A percentile compares a stretch with the other conserved stretches of the same genome.
phyloP scores from a whole-genome alignment of 2,888 invertebrate species.

The Hipparchia semele region DNA sequence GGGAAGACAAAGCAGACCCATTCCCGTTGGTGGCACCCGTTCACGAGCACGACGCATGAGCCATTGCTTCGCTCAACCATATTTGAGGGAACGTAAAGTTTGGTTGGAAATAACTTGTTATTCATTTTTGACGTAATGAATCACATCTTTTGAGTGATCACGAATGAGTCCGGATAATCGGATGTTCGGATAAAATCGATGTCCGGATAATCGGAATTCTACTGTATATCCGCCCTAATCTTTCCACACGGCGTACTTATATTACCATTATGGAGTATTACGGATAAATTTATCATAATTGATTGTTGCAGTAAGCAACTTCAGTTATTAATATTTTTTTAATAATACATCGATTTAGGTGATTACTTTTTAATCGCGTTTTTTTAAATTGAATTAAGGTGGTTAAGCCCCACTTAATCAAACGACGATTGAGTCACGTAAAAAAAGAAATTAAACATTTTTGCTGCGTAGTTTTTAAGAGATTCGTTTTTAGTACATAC shows the following conservation, averaged over 20 bases:
- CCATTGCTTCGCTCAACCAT: no score
- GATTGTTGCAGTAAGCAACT: neutral
- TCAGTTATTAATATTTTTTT: constrained; percentile 15
- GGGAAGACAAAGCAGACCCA: no score
- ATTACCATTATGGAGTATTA: neutral
- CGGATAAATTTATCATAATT: constrained; percentile 10
- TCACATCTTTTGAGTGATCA: no score
- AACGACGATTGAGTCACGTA: neutral
- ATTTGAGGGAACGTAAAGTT: no score
- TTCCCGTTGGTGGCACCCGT: no score
- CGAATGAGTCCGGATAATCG: no score
- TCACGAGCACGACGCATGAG: no score
- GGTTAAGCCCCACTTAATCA: neutral
- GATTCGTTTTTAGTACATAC: no score
- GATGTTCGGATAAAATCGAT: no score
- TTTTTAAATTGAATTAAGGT: neutral
- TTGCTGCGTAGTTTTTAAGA: neutral
- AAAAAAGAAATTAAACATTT: neutral
- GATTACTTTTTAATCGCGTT: constrained; percentile 10
- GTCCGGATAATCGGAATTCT: no score
- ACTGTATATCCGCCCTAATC: neutral
- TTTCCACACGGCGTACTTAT: neutral
- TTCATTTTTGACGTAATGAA: no score
- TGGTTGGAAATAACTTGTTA: no score
- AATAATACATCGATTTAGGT: constrained; percentile 12